Base-by-base conservation (phyloP, 2,797 vertebrate species). In the Delichon dasypus region DNA sequence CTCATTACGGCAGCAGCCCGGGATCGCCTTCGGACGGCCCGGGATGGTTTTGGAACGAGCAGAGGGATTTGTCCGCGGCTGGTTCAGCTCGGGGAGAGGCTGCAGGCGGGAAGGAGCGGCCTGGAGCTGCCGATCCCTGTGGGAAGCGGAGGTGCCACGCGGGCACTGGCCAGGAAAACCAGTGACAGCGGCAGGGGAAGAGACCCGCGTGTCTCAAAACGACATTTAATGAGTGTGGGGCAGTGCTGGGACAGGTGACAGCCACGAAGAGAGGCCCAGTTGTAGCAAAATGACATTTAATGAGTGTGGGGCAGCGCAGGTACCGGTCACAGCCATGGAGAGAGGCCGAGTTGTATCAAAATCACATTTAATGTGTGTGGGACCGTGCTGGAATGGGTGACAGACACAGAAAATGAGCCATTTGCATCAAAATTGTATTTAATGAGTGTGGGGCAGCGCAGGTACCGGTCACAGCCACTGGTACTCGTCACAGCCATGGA, bases 241-340 rank as follows among this genome's bases (percentile, higher is more conserved):
- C 64, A 1, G 10, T 1, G 0, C 22, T 11, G 51, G 27, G 4
- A 47, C 4, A 0, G n/a, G 23, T 14, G 2, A 29, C 30, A 44
- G 23, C 16, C 50, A 9, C 1, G 3, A 9, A 19, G 36, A 70
- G 36, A 4, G 29, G 67, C 16, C 6, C 20, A 10, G 5, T 8
- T 34, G 6, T 34, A 16, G 5, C 6, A 34, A 58, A 58, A 25
- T 25, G 8, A 3, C 1, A 15, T 44, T 72, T 44, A 27, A 7
- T 11, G 36, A 0, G 16, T 6, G 29, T 18, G 36, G 36, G 36
- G 7, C 32, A 7, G 9, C 1, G 6, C 17, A 20, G 36, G 60
- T 4, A 61, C 15, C 4, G 25, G 54, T 22, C 5, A 23, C 40
- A 30, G 19, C 42, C 40, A 36, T 2, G 7, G 22, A 20, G 7